Evolutionary conservation across 2,797 vertebrate species (phyloP).

Genomic region (Catostomus latipinnis): DNA sequence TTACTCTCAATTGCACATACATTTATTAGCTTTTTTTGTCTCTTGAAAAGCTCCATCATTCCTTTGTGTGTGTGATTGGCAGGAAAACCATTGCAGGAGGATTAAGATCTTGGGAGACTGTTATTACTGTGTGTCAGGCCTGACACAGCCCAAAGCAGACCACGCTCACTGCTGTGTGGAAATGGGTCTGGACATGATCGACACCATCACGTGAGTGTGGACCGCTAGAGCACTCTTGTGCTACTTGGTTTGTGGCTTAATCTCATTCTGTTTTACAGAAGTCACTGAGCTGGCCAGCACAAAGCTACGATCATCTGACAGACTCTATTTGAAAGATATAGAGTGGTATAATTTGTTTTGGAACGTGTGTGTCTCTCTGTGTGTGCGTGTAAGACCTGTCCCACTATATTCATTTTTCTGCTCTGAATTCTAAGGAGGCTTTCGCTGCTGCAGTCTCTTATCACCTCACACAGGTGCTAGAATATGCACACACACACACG

Average conservation of each 20-base stretch:
- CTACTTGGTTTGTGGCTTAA: neutral
- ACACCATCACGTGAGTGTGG: slow-evolving; percentile 95
- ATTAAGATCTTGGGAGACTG: slow-evolving; percentile 99
- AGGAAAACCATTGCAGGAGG: slow-evolving; percentile 98
- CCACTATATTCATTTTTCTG: slow-evolving; percentile 58
- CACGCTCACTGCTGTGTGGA: slow-evolving; percentile 99
- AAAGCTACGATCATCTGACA: neutral
- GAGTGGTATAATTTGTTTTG: slow-evolving; percentile 13
- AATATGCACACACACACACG: slow-evolving; percentile 19
- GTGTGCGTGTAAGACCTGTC: slow-evolving; percentile 9
- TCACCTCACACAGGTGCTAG: slow-evolving; percentile 69
- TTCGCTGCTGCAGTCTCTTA: slow-evolving; percentile 66
- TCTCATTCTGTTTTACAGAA: slow-evolving; percentile 3
- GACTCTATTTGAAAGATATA: slow-evolving; percentile 29
- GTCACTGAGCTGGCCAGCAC: neutral
- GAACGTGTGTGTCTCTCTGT: neutral
- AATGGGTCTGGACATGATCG: slow-evolving; percentile 99
- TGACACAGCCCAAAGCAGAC: slow-evolving; percentile 96
- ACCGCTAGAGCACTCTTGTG: neutral
- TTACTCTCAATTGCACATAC: neutral
- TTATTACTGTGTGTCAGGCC: slow-evolving; percentile 97
- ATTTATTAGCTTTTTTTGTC: neutral
- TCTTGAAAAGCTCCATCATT: neutral
- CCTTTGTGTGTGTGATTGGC: slow-evolving; percentile 46
- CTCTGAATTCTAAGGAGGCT: slow-evolving; percentile 66